Evolutionary conservation across 2,888 invertebrate genomes (phyloP).

Genomic region (Platypus cylindrus): DNA sequence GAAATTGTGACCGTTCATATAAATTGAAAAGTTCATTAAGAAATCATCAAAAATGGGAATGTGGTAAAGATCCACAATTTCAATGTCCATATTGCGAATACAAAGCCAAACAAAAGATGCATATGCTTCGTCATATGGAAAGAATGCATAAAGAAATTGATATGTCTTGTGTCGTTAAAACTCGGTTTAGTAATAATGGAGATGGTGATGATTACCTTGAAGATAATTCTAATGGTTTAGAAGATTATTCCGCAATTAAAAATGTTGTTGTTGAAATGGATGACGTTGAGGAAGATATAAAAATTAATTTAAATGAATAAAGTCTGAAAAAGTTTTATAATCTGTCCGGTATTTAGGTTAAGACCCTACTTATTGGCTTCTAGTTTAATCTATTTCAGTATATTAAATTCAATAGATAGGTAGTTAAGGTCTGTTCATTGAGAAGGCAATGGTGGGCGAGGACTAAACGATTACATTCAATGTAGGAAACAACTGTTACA

Average conservation of each 20-base stretch:
- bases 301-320: conserved; percentile 1
- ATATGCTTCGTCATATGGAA: conserved; percentile 71
- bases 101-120: conserved; percentile 74
- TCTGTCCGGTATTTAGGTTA: no score
- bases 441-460: no score
- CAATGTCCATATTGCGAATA: conserved; percentile 75
- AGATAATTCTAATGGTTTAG: conserved; percentile 4
- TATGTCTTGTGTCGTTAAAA: conserved; percentile 28
- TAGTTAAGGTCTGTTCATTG: no score
- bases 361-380: no score
- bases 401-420: no score
- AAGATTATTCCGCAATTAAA: conserved; percentile 12
- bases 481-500: no score
- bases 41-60: conserved; percentile 78
- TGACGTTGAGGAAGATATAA: conserved; percentile 7
- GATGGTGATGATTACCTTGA: conserved; percentile 7
- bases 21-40: conserved; percentile 75
- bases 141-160: conserved; percentile 56
- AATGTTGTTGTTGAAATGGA: conserved; percentile 14
- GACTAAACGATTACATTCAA: no score
- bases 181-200: conserved; percentile 25
- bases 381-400: no score
- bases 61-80: conserved; percentile 74
- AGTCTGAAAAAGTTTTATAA: background rate
- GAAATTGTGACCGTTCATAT: conserved; percentile 73